phyloP scores from a whole-genome alignment of 1,140 invertebrate species.

The Meloidogyne floridensis region DNA sequence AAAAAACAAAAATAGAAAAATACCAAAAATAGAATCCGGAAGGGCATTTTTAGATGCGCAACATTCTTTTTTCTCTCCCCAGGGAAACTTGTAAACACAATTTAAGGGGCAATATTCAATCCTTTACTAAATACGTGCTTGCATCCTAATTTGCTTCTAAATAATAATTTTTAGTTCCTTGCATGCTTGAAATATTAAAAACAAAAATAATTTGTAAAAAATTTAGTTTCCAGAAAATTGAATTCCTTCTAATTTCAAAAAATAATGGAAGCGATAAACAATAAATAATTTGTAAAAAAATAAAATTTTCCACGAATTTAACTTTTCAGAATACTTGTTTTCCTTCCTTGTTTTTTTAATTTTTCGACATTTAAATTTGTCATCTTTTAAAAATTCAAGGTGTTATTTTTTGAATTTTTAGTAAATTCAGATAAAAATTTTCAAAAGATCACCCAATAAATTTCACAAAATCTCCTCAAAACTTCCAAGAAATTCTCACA shows the following conservation, averaged over 20 bases:
- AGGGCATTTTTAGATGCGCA: neutral
- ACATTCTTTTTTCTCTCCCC: neutral
- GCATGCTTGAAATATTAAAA: neutral
- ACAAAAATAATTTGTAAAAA: neutral
- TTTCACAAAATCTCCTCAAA: no score
- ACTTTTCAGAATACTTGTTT: neutral
- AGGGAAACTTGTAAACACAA: neutral
- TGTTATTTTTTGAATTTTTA: no score
- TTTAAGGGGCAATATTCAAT: neutral
- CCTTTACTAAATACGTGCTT: no score
- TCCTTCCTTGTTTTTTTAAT: no score
- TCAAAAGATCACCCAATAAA: no score
- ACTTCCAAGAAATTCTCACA: no score
- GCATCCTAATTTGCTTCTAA: neutral
- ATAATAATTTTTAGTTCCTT: neutral
- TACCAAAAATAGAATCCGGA: neutral
- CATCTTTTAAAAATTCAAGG: no score
- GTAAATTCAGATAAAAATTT: no score
- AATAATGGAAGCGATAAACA: neutral
- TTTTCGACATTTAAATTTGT: no score
- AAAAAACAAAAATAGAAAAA: neutral
- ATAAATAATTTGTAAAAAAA: neutral
- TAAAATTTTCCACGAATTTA: neutral
- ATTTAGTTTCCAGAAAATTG: neutral
- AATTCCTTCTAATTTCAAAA: neutral